Evolutionary conservation across 2,888 invertebrate genomes (phyloP).

Genomic region (Lycocerus yunnanus): DNA sequence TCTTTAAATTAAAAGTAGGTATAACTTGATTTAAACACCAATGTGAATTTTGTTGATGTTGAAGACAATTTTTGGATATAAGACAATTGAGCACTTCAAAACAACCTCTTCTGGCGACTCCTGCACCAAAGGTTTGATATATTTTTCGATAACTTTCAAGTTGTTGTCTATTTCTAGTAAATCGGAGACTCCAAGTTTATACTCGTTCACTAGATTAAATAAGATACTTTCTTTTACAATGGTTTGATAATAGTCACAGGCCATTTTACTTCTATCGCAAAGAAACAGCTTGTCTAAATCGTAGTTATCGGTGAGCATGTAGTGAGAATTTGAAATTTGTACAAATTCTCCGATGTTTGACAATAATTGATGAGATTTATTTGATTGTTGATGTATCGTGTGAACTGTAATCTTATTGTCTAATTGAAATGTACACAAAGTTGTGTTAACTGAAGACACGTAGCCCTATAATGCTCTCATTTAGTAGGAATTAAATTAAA

Average conservation of each 20-base stretch:
- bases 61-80: not conserved
- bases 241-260: not conserved
- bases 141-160: not conserved
- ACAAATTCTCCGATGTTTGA: constrained; percentile 16
- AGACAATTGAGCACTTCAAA: not conserved
- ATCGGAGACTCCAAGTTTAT: constrained; percentile 14
- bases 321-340: constrained; percentile 14
- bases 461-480: constrained; percentile 8
- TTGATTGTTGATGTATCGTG: constrained; percentile 7
- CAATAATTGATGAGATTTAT: not conserved
- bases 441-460: constrained; percentile 18
- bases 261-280: constrained; percentile 11
- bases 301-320: not conserved
- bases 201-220: constrained; percentile 2
- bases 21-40: constrained; percentile 15
- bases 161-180: constrained; percentile 16
- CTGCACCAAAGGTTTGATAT: not conserved
- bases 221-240: not conserved
- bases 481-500: not conserved
- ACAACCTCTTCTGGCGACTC: constrained; percentile 2
- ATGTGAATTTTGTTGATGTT: not conserved
- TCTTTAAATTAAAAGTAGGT: constrained; percentile 15
- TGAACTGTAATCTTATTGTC: constrained; percentile 15
- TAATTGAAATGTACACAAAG: constrained; percentile 11
- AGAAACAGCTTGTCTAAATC: constrained; percentile 10